Base-by-base conservation (phyloP, 2,888 invertebrate genomes). In the Netelia virgata region DNA sequence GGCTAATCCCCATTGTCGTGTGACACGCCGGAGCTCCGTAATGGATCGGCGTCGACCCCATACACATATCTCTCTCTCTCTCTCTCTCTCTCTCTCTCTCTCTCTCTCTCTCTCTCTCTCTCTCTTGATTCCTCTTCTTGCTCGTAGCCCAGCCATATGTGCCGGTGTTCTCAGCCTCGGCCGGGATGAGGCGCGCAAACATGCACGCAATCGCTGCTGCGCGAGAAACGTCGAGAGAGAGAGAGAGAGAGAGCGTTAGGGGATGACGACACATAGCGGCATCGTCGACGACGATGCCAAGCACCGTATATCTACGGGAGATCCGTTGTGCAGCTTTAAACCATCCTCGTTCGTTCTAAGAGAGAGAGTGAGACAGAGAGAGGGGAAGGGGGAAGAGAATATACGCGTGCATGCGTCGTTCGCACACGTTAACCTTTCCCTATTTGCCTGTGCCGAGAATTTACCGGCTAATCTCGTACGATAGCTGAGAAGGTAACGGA, bases 11-110 rank as follows among this genome's bases (percentile, higher is more conserved):
- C 79, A 91, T 92, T 92, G 91, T 92, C 90, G 90, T 87, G 88
- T 85, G 90, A 91, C 92, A 90, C 91, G 85, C 82, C 76, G 82
- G 63, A 91, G 91, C 91, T 90, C 90, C 87, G 90, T 93, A 93
- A 93, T 93, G 92, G 92, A 93, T 93, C 91, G 92, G 87, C 88
- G 88, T 86, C 89, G 90, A 92, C 91, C 90, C 91, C 70, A 87
- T 85, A 83, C 85, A 82, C 76, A 81, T 66, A 61, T 47, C 55
- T 77, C 79, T 57, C 70, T 79, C 53, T 68, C 74, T 74, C 85
- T 78, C 79, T 61, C 55, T 41, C 69, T 50, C 73, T 66, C 69
- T 47, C 55, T 77, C 79, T 57, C 70, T 79, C 53, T 68, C 74
- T 74, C 85, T 78, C 79, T 61, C 55, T 41, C 69, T 50, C 73